phyloP scores from a whole-genome alignment of 2,113 vertebrate genomes.

The Myotis davidii region DNA sequence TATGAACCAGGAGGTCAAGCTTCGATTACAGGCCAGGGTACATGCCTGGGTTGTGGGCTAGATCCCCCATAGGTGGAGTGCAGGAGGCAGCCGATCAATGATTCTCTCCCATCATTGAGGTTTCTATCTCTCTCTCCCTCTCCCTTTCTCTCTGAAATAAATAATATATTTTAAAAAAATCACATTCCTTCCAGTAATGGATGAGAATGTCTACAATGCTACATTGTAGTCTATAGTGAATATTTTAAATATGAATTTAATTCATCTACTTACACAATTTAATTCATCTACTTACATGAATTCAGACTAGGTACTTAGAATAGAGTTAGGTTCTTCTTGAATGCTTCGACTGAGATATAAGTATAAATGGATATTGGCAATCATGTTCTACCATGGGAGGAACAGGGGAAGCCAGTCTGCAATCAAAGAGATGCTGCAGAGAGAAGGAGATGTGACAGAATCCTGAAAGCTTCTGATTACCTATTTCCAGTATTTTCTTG shows the following conservation, averaged over 20 bases:
- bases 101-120: too few relatives aligned
- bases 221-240: neutral
- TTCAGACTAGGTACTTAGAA: neutral
- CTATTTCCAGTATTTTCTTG: slow-evolving; percentile 26
- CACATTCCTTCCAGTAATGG: neutral
- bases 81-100: too few relatives aligned
- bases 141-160: too few relatives aligned
- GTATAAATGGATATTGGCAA: neutral
- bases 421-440: neutral
- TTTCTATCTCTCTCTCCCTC: too few relatives aligned
- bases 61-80: too few relatives aligned
- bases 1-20: too few relatives aligned
- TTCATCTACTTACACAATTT: neutral
- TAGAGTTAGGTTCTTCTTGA: neutral
- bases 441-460: neutral
- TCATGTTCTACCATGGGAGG: neutral
- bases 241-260: slow-evolving; percentile 7
- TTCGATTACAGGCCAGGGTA: too few relatives aligned
- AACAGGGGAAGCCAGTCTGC: neutral
- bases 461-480: neutral
- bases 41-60: too few relatives aligned
- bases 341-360: neutral
- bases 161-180: neutral
- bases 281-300: neutral
- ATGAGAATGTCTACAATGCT: neutral